Base-by-base conservation (phyloP, 2,888 invertebrate species). In the Seladonia tumulorum region DNA sequence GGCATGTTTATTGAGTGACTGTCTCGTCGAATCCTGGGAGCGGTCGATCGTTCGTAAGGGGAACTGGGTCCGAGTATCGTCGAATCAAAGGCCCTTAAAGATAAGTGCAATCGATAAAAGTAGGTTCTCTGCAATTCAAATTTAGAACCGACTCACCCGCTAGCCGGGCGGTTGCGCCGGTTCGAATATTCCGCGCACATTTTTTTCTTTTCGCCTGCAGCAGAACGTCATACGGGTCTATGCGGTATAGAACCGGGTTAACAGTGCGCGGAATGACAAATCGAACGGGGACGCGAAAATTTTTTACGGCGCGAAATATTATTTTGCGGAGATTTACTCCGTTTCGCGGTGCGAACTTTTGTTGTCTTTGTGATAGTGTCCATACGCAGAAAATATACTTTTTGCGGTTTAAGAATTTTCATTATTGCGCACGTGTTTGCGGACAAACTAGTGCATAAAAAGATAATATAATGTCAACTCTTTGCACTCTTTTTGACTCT, bases 71-170 rank as follows among this genome's bases (percentile, higher is more conserved):
- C 60, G 79, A 72, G 85, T 78, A 78, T 75, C 81, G 79, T 77
- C 78, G 81, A 79, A 68, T 53, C 75, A 42, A 74, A 39, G 72
- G 71, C 53, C 42, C 29, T 77, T 49, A 49, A 66, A 80, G 82
- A 80, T 82, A 60, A 82, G 84, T 68, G 70, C 73, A 68, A 74
- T 86, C 77, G 76, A 86, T 82, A 57, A 78, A 85, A 79, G 81
- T 72, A 75, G 82, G 49, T 79, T 72, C 66, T 82, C 57, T 79
- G 79, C 80, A 77, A 87, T 87, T 85, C 72, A 79, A 81, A 89
- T 89, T 60, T 79, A 71, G 60, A 57, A 72, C 68, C 57, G 60
- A 35, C 75, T n/a, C 68, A 79, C 53, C 5, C 35, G 35, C 35
- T 83, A 75, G 63, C 75, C 53, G 63, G 29, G 73, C 35, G 53